Percentiles rank a stretch among this genome's conserved stretches.
These are phyloP conservation scores for Tragelaphus imberbis DNA, from an alignment of 2,113 vertebrate species.

Conservation along the genomic window DNA sequence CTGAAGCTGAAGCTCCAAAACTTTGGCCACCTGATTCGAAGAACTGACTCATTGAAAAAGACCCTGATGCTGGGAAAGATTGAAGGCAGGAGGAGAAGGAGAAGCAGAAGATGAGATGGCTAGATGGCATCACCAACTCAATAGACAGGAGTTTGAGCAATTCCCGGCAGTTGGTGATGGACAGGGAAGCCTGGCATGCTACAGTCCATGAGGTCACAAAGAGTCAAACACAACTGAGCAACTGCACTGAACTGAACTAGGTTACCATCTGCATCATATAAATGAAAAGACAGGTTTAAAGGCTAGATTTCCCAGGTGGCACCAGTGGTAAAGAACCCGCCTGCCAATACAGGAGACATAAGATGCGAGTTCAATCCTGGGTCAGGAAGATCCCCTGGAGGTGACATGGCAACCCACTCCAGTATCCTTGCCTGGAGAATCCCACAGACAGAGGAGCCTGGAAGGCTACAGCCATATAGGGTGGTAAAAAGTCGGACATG, in stretches of 20 bases:
- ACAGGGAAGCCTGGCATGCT: neutral
- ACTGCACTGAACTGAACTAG: neutral
- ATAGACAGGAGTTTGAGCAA: neutral
- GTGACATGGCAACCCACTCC: neutral
- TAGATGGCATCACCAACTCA: neutral
- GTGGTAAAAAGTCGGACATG: neutral
- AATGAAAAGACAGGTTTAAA: neutral
- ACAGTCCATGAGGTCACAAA: neutral
- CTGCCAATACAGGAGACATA: neutral
- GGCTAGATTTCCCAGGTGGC: neutral
- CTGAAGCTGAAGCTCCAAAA: neutral
- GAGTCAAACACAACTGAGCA: neutral
- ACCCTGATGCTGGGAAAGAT: neutral
- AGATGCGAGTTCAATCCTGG: neutral
- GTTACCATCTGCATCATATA: neutral
- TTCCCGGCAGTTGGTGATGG: neutral
- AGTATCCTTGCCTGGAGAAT: neutral
- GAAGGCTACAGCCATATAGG: neutral
- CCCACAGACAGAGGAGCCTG: neutral
- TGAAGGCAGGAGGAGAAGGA: neutral
- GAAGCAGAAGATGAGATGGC: neutral
- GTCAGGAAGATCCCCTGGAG: neutral
- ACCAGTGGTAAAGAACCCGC: neutral
- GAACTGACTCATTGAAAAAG: neutral
- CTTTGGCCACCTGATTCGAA: neutral